Evolutionary conservation across 2,888 invertebrate genomes (phyloP).

Genomic region (Hydriomena furcata): DNA sequence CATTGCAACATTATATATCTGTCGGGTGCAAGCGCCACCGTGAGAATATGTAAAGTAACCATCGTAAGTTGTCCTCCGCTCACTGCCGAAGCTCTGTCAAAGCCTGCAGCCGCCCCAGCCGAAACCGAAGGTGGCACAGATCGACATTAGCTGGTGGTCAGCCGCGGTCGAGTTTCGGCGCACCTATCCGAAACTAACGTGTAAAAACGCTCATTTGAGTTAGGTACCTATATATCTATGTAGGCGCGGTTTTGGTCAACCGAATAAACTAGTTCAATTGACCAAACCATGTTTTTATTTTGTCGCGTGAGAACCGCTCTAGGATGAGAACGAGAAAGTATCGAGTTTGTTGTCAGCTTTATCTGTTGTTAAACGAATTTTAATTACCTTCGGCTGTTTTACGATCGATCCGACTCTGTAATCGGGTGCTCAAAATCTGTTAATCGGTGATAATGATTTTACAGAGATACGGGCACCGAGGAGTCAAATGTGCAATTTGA

Average conservation of each 20-base stretch:
- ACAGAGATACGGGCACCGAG: constrained; percentile 44
- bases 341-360: constrained; percentile 33
- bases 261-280: constrained; percentile 70
- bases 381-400: constrained; percentile 42
- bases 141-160: constrained; percentile 39
- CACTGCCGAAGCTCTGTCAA: constrained; percentile 32
- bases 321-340: constrained; percentile 55
- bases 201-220: constrained; percentile 70
- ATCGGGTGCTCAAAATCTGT: constrained; percentile 53
- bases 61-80: constrained; percentile 48
- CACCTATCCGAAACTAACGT: constrained; percentile 52
- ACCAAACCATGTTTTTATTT: constrained; percentile 62
- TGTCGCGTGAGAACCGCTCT: constrained; percentile 71
- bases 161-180: constrained; percentile 49
- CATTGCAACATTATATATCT: constrained; percentile 70
- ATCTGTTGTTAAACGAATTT: constrained; percentile 40
- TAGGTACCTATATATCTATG: constrained; percentile 56
- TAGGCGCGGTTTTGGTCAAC: constrained; percentile 65
- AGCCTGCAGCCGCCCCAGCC: constrained; percentile 31
- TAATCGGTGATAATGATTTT: constrained; percentile 44
- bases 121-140: constrained; percentile 32
- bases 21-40: constrained; percentile 72
- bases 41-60: constrained; percentile 65
- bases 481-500: constrained; percentile 63
- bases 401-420: constrained; percentile 42